A percentile compares a stretch with the other conserved stretches of the same genome.
phyloP scores from a whole-genome alignment of 2,888 invertebrate genomes.

The Epiblema foenella region DNA sequence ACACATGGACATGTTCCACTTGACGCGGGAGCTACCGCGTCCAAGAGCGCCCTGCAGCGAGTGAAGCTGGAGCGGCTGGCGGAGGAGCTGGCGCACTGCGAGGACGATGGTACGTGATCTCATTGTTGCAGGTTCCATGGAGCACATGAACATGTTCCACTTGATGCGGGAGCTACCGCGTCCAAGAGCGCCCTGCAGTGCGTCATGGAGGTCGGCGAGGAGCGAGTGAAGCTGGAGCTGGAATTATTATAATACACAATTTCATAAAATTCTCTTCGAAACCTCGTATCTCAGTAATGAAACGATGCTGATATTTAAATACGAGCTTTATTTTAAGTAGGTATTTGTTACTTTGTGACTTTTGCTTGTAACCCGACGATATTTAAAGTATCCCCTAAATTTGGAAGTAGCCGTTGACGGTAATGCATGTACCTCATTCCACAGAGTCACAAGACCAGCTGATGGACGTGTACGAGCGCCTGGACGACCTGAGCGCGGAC shows the following conservation, averaged over 20 bases:
- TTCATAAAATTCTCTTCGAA: too few species aligned
- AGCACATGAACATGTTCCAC: slow-evolving; percentile 99
- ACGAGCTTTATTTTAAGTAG: too few species aligned
- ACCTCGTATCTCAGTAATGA: too few species aligned
- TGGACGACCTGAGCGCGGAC: slow-evolving; percentile 98
- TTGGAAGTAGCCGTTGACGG: too few species aligned
- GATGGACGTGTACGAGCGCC: slow-evolving; percentile 98
- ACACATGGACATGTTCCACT: slow-evolving; percentile 98
- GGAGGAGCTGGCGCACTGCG: slow-evolving; percentile 93
- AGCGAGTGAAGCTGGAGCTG: slow-evolving; percentile 95
- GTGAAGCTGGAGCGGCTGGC: slow-evolving; percentile 91
- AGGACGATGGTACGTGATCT: slow-evolving; percentile 91
- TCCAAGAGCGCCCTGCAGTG: slow-evolving; percentile 96
- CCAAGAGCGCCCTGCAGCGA: slow-evolving; percentile 97
- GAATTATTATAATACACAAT: too few species aligned
- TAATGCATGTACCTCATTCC: neutral
- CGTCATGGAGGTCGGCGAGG: slow-evolving; percentile 99
- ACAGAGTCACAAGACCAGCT: slow-evolving; percentile 96
- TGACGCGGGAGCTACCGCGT: slow-evolving; percentile 99
- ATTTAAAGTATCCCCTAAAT: too few species aligned
- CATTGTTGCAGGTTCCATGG: too few species aligned
- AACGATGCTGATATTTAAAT: too few species aligned
- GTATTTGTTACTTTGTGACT: too few species aligned
- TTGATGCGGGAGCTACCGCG: slow-evolving; percentile 98
- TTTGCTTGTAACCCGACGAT: too few species aligned